Evolutionary conservation across 2,797 vertebrate genomes (phyloP), one percentile per base, ranked within the genome.

Genomic region (Fratercula arctica): DNA sequence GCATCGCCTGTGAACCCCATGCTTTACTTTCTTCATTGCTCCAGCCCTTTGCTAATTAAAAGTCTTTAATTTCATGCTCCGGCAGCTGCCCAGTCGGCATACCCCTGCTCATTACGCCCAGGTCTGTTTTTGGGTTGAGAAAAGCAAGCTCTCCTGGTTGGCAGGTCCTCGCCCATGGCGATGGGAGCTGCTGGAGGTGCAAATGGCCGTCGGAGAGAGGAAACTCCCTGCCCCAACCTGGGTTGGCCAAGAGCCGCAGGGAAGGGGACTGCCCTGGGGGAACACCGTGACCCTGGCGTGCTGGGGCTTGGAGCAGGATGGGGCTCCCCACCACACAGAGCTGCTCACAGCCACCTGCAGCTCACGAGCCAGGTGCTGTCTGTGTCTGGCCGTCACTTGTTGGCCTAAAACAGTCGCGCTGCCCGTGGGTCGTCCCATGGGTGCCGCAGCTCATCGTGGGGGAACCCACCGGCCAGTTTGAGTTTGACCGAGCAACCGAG

Each of bases 361-460:
- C 64, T 37, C n/a, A 19, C 5, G 1, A 13, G 28, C 39, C 7
- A 11, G 4, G 48, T 45, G 1, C 51, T n/a, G 51, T 5, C n/a
- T 4, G 1, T 19, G 68, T 11, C 67, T 14, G 54, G 46, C 13
- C 3, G 13, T 17, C 54, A 9, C 41, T 19, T 12, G 20, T 8
- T 70, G 26, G 19, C 63, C 39, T 31, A 2, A 60, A 53, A 13
- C 33, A 5, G 29, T 13, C 1, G 1, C 7, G 0, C 10, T 4
- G n/a, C 11, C 60, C 1, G 0, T 26, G 51, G 46, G 17, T 35
- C 6, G 1, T 35, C 54, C 67, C 60, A 14, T 1, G 2, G 66
- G 29, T 5, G 1, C 21, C 0, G 1, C 10, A 5, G 68, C 68
- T 28, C 2, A 2, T 21, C 31, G 8, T 1, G 1, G 24, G 16